Evolutionary conservation across 1,140 invertebrate species (phyloP).

Genomic region (Muscidifurax raptorellus): DNA sequence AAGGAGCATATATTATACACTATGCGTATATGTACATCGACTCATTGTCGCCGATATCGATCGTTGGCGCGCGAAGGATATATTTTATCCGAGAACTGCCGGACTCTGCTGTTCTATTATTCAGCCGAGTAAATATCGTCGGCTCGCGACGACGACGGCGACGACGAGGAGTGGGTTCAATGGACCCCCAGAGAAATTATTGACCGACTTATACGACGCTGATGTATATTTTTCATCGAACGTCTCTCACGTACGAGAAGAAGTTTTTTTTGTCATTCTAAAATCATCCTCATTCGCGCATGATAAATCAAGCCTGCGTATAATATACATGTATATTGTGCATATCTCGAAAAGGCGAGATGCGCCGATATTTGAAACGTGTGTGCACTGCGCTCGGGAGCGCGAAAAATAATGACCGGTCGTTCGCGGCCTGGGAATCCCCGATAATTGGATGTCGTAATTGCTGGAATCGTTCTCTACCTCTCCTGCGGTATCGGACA

Average conservation of each 20-base stretch:
- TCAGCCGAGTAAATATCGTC: background rate
- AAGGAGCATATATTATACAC: no score
- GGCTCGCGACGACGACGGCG: background rate
- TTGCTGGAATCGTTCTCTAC: conserved; percentile 33
- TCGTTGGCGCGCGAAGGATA: background rate
- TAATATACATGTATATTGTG: no score
- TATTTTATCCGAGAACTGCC: background rate
- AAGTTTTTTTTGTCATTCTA: no score
- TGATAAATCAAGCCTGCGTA: no score
- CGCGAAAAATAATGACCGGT: conserved; percentile 48
- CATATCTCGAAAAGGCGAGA: background rate
- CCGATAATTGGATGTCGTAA: conserved; percentile 48
- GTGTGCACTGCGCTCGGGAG: background rate
- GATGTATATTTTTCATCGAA: no score
- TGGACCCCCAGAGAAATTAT: conserved; percentile 46
- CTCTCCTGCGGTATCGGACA: conserved; percentile 6
- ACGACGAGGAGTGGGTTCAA: background rate
- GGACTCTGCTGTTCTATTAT: background rate
- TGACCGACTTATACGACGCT: no score
- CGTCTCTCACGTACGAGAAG: no score
- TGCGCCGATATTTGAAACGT: conserved; percentile 54
- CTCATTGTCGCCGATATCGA: no score
- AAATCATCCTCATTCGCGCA: no score
- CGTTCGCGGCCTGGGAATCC: conserved; percentile 38
- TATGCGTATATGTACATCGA: no score